Evolutionary conservation across 2,797 vertebrate species (phyloP), one percentile per base, ranked within the genome.

Genomic region (Pangasius krempfi): DNA sequence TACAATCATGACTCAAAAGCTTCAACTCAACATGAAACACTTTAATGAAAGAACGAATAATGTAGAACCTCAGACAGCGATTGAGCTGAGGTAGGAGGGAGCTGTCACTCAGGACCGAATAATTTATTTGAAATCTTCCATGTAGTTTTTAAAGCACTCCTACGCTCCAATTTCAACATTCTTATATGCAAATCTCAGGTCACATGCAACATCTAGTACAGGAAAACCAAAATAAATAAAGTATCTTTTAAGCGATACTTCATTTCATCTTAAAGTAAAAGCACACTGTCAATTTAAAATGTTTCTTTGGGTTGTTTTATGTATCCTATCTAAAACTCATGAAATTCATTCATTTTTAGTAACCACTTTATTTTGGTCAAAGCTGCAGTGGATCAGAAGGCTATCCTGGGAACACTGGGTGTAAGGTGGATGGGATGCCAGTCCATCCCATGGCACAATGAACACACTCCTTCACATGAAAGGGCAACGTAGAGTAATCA

Each of bases 1-100:
- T 72, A 85, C 75, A 75, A 44, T 86, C 76, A 70, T 85, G 88
- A 90, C 86, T 91, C 89, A 70, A 90, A 87, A 73, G 75, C 90
- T 86, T 81, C 30, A 87, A 84, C 50, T 86, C 64, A 84, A 92
- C 87, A 89, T 88, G 64, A 92, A 91, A 85, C 73, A 89, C 86
- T 91, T 90, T 89, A 88, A 92, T 85, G 80, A 91, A 90, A 89
- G 80, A 73, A 70, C 25, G 18, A 40, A 76, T 85, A 82, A 83
- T 91, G 80, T 81, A 72, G 14, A 90, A 89, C 89, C 84, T 76
- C 89, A 86, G 89, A 89, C 88, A 88, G 87, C 76, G 33, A 44
- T 79, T 44, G 88, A 78, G 87, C 81, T 12, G 84, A 90, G 86
- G 78, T 62, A 60, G 86, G 72, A 89, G 72, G 73, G 85, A 88